Evolutionary conservation across 2,888 invertebrate species (phyloP).

Genomic region (Rhingia campestris): DNA sequence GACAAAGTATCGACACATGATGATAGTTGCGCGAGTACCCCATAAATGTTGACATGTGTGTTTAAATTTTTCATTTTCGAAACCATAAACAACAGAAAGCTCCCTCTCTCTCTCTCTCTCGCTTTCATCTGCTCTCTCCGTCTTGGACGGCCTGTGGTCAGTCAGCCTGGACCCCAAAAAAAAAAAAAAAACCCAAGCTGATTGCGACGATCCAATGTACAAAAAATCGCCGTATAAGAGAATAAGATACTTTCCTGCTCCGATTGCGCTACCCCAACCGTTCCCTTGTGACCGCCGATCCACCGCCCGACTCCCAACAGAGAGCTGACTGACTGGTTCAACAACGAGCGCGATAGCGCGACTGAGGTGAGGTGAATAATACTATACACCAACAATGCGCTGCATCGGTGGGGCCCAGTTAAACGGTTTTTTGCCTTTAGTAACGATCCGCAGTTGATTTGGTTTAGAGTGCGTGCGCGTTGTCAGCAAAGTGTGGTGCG

Average conservation of each 20-base stretch:
- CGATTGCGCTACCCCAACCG: not conserved
- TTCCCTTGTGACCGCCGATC: constrained; percentile 27
- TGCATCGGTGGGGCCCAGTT: constrained; percentile 62
- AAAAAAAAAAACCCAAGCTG: constrained; percentile 8
- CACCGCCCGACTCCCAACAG: constrained; percentile 46
- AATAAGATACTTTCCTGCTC: constrained; percentile 40
- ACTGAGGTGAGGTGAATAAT: constrained; percentile 67
- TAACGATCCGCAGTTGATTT: constrained; percentile 70
- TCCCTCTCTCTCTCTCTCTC: constrained; percentile 12
- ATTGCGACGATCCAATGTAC: constrained; percentile 5
- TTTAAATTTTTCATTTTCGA: constrained; percentile 34
- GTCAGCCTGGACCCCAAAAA: constrained; percentile 5
- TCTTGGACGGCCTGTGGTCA: not conserved
- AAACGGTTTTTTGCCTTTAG: constrained; percentile 73
- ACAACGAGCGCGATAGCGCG: constrained; percentile 38
- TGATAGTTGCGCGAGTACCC: constrained; percentile 13
- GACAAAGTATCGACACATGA: constrained; percentile 52
- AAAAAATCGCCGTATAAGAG: constrained; percentile 45
- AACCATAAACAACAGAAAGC: constrained; percentile 53
- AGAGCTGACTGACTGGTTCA: constrained; percentile 72
- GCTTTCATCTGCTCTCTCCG: not conserved
- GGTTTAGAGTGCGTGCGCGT: constrained; percentile 67
- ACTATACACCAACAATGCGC: constrained; percentile 48
- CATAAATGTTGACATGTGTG: constrained; percentile 34
- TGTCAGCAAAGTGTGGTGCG: constrained; percentile 53